A percentile compares a stretch with the other conserved stretches of the same genome.
phyloP scores from a whole-genome alignment of 2,888 invertebrate genomes.

The Ochlodes sylvanus region DNA sequence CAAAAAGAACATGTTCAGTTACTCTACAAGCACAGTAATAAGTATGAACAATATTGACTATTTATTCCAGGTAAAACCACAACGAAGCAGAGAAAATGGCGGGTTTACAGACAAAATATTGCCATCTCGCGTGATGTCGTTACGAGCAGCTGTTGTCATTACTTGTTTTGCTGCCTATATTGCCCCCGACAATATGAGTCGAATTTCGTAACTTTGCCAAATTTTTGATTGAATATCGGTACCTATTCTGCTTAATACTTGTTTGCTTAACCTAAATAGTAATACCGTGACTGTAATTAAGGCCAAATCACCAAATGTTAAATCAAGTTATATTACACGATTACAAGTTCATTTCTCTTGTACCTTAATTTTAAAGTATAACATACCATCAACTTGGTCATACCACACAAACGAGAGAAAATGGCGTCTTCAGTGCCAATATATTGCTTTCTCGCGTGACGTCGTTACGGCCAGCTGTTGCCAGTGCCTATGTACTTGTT shows the following conservation, averaged over 20 bases:
- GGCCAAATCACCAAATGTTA: too few relatives aligned
- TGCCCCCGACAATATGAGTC: constrained; percentile 66
- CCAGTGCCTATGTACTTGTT: constrained; percentile 69
- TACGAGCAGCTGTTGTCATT: constrained; percentile 72
- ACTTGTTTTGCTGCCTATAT: constrained; percentile 68
- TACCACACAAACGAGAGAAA: constrained; percentile 59
- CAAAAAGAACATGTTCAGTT: neutral
- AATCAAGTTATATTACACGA: too few relatives aligned
- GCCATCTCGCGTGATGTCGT: constrained; percentile 81
- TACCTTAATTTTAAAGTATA: neutral
- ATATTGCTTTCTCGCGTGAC: constrained; percentile 82
- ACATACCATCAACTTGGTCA: constrained; percentile 7
- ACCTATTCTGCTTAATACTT: neutral
- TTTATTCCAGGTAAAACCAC: constrained; percentile 41
- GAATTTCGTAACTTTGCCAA: constrained; percentile 11
- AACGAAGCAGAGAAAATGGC: constrained; percentile 66
- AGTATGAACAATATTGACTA: neutral
- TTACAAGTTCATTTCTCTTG: neutral
- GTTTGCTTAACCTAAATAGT: too few relatives aligned
- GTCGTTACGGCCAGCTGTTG: constrained; percentile 80
- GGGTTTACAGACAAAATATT: constrained; percentile 79
- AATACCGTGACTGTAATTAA: too few relatives aligned
- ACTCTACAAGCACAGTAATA: neutral
- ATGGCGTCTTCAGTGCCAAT: constrained; percentile 77
- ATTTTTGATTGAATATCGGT: neutral